Conservation (phyloP, 2,113 vertebrate genomes). For the Leuciscus idus region DNA sequence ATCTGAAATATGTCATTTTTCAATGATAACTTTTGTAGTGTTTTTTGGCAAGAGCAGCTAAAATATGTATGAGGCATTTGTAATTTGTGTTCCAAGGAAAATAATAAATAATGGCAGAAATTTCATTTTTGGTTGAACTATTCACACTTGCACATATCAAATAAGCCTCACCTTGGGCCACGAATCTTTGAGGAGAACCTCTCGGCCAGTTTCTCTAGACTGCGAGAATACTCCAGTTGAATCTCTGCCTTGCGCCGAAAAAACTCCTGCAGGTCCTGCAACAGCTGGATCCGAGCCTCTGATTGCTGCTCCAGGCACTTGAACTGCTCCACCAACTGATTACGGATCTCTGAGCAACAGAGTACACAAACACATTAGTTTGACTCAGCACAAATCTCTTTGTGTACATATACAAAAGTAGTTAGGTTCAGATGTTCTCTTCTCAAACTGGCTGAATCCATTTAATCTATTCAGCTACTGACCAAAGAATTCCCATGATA, state of each 20-base stretch:
- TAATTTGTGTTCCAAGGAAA: neutral
- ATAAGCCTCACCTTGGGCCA: slow-evolving; percentile 87
- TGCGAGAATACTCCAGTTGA: slow-evolving; percentile 94
- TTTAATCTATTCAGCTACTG: neutral
- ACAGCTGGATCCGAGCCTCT: slow-evolving; percentile 93
- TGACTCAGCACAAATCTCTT: slow-evolving; percentile 22
- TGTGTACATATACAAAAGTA: neutral
- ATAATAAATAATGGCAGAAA: neutral
- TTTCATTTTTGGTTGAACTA: neutral
- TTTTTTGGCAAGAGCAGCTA: neutral
- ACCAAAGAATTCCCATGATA: neutral
- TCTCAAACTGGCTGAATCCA: neutral
- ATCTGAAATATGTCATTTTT: neutral
- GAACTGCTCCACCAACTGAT: slow-evolving; percentile 97
- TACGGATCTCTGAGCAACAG: slow-evolving; percentile 88
- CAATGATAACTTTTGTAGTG: neutral
- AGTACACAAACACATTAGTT: slow-evolving; percentile 51
- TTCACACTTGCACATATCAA: neutral
- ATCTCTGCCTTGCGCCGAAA: slow-evolving; percentile 97
- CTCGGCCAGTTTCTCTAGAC: slow-evolving; percentile 96
- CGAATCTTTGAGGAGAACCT: slow-evolving; percentile 97
- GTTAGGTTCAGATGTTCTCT: neutral
- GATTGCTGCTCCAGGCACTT: slow-evolving; percentile 99
- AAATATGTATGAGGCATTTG: neutral
- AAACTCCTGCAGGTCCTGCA: slow-evolving; percentile 99